Evolutionary conservation across 2,113 vertebrate species (phyloP), one percentile per base, ranked within the genome.

Genomic region (Mobula hypostoma): DNA sequence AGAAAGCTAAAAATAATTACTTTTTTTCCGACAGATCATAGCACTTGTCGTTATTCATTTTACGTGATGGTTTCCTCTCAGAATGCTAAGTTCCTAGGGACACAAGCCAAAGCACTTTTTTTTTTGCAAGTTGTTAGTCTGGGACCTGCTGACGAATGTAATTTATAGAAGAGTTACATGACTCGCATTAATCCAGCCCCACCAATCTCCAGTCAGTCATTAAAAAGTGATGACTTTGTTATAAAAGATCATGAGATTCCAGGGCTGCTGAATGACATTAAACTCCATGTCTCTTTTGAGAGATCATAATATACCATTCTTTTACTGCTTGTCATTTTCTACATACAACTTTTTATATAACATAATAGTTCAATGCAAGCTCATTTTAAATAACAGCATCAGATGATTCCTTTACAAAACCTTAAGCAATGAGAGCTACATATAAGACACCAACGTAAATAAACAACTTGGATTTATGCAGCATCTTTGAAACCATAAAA

Each of bases 161-260:
- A 90, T 90, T 90, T 90, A 90, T 90, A 63, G 85, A 66, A 66
- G 29, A 90, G 85, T 66, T 32, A 90, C 85, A 90, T 90, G 85
- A 90, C 85, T 90, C 32, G 61, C 85, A 90, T 90, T 90, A 90
- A 90, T 90, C 85, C 85, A 90, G 85, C 85, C 63, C 29, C 61
- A 90, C 85, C 85, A 90, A 90, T 58, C 85, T 90, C 85, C 85
- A 90, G 85, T 90, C 85, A 90, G 85, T 90, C 85, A 90, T 90
- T 90, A 90, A 90, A 90, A 90, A 90, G n/a, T 90, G 85, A 90
- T 90, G 85, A 90, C 85, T 90, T 90, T 90, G 85, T 90, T 90
- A 66, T 66, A 90, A 90, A 90, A 90, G 85, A 90, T 66, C 85
- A 90, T 66, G 85, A 90, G 85, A 90, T 90, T 68, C 66, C 61